phyloP scores from a whole-genome alignment of 2,888 invertebrate genomes.

The Saturnia japonica region DNA sequence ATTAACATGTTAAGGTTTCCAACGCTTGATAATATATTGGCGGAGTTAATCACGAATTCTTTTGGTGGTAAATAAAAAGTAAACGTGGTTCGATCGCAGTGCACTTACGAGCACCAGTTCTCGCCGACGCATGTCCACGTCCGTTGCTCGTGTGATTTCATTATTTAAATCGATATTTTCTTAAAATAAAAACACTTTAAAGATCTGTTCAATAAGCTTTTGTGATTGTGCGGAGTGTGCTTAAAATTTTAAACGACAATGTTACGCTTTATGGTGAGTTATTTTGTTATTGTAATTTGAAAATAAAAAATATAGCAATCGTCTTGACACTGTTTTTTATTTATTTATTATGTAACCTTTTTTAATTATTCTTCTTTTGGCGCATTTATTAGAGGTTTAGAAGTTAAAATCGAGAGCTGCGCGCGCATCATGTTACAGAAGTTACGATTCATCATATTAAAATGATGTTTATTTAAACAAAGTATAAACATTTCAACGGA shows the following conservation, averaged over 20 bases:
- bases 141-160: neutral
- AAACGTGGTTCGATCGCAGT: neutral
- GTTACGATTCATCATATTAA: too few species aligned
- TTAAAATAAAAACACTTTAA: neutral
- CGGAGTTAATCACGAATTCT: neutral
- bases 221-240: conserved; percentile 29
- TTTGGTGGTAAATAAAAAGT: neutral
- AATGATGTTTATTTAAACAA: too few species aligned
- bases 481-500: too few species aligned
- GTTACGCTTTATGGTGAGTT: conserved; percentile 39
- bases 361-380: too few species aligned
- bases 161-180: neutral
- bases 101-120: neutral
- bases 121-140: neutral
- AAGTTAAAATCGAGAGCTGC: too few species aligned
- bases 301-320: neutral
- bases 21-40: neutral
- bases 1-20: neutral
- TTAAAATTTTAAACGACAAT: conserved; percentile 29
- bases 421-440: too few species aligned
- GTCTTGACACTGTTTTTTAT: neutral
- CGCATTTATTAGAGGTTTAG: too few species aligned
- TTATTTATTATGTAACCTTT: too few species aligned
- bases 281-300: neutral
- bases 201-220: conserved; percentile 3